Percentiles rank a stretch among this genome's conserved stretches.
Evolutionary conservation across 53 echinoderm and acorn worm genomes (phyloP).

Genomic region (Echinarachnius parma): DNA sequence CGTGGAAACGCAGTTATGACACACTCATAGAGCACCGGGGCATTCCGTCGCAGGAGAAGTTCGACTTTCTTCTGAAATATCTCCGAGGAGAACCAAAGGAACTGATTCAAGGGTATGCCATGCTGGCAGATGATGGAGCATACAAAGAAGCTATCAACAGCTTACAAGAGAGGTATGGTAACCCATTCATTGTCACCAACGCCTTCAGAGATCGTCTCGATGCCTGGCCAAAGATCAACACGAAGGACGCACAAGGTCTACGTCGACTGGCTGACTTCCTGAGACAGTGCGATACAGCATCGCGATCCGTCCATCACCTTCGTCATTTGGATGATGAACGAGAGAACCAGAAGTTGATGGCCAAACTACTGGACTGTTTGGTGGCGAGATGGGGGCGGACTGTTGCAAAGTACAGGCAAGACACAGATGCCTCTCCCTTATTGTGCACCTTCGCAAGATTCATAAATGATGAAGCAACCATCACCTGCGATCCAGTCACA

Average conservation of each 20-base stretch:
- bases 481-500: too few species aligned
- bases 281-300: background rate
- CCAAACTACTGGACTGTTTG: constrained; percentile 49
- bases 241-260: constrained; percentile 8
- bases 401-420: constrained; percentile 17
- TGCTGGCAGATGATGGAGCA: constrained; percentile 1
- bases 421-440: too few species aligned
- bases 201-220: constrained; percentile 9
- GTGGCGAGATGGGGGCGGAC: constrained; percentile 33
- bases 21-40: background rate
- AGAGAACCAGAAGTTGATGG: constrained; percentile 32
- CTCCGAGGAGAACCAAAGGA: background rate
- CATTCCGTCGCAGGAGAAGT: background rate
- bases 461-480: too few species aligned
- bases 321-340: too few species aligned
- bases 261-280: constrained; percentile 12
- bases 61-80: background rate
- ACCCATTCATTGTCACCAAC: constrained; percentile 20
- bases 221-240: constrained; percentile 1
- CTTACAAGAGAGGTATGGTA: constrained; percentile 1
- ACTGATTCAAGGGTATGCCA: background rate
- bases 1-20: background rate
- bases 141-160: background rate
- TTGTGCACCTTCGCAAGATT: too few species aligned
- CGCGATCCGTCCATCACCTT: too few species aligned